Conservation (phyloP, 2,888 invertebrate genomes). For the Dryocosmus kuriphilus region DNA sequence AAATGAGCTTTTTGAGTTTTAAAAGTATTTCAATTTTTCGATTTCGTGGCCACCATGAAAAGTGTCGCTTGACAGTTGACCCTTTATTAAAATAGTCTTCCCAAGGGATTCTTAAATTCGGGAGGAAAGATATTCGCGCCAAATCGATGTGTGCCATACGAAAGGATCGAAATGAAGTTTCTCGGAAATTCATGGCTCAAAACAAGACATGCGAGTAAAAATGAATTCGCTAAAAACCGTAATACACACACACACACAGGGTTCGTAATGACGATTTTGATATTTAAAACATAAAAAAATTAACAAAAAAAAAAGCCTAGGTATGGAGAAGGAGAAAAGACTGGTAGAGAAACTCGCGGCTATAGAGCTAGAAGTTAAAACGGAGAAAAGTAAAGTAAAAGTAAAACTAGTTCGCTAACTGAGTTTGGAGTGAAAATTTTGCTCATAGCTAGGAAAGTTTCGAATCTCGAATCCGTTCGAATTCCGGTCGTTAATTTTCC, state of each 20-base stretch:
- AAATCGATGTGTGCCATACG: constrained; percentile 72
- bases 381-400: constrained; percentile 3
- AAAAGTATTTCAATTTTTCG: too few species aligned
- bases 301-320: constrained; percentile 63
- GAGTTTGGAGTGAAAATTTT: constrained; percentile 58
- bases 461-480: constrained; percentile 42
- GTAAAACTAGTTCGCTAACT: constrained; percentile 26
- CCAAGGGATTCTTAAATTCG: constrained; percentile 49
- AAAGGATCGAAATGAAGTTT: constrained; percentile 46
- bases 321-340: constrained; percentile 73
- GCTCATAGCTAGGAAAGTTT: constrained; percentile 62
- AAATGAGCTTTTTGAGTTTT: neutral
- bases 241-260: constrained; percentile 60
- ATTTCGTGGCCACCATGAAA: neutral
- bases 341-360: constrained; percentile 71
- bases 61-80: constrained; percentile 42
- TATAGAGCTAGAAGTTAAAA: constrained; percentile 63
- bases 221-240: constrained; percentile 43
- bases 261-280: constrained; percentile 68
- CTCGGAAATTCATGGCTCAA: constrained; percentile 56
- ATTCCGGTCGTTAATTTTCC: neutral
- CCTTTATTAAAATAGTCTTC: constrained; percentile 50
- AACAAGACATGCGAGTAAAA: constrained; percentile 39
- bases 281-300: constrained; percentile 58
- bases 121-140: constrained; percentile 56